phyloP scores from a whole-genome alignment of 2,113 vertebrate genomes.

The Eurystomus gularis region DNA sequence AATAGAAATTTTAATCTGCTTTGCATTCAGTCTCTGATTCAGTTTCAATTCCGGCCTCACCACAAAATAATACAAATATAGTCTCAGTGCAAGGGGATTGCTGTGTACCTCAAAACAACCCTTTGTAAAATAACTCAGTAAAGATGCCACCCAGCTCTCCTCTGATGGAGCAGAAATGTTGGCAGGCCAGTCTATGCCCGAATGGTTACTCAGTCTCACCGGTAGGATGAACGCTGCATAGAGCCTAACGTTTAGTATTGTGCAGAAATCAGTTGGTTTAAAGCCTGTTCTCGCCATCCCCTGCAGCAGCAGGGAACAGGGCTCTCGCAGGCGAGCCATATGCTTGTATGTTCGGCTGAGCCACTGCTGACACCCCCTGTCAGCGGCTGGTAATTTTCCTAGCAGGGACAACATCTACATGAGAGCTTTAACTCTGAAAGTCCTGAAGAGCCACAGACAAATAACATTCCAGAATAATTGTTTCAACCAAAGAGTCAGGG shows the following conservation, averaged over 20 bases:
- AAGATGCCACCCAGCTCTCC: not conserved
- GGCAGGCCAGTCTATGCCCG: not conserved
- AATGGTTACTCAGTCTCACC: not conserved
- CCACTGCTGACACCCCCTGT: slow-evolving; percentile 57
- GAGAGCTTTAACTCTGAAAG: slow-evolving; percentile 43
- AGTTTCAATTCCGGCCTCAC: not conserved
- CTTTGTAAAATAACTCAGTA: not conserved
- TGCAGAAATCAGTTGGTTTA: not conserved
- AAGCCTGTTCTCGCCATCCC: not conserved
- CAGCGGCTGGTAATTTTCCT: slow-evolving; percentile 58
- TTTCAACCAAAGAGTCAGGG: not conserved
- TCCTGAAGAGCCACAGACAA: not conserved
- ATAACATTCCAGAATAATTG: not conserved
- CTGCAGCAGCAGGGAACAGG: not conserved
- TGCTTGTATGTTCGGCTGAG: slow-evolving; percentile 20
- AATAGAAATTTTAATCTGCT: not conserved
- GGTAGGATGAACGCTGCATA: not conserved
- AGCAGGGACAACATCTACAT: not conserved
- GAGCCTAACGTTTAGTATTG: not conserved
- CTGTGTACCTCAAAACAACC: not conserved
- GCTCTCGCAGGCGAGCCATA: not conserved
- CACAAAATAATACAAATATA: not conserved
- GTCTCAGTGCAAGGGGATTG: not conserved
- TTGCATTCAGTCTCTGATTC: not conserved
- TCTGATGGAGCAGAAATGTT: not conserved